A percentile compares a stretch with the other conserved stretches of the same genome.
Conservation (phyloP, 2,797 vertebrate genomes). For the Enteromius mattozi region DNA sequence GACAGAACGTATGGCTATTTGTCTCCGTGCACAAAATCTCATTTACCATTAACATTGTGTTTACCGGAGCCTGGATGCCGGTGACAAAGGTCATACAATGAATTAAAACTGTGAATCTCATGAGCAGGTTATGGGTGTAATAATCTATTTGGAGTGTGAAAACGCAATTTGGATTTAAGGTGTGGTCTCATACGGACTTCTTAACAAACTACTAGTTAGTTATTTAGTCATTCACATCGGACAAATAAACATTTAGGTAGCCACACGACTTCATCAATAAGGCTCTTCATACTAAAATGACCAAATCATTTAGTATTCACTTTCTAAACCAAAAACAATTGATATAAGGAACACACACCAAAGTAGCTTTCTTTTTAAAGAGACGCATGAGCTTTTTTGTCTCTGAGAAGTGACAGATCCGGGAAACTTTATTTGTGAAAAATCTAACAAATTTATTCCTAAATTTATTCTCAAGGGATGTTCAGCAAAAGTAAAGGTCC, state of each 20-base stretch:
- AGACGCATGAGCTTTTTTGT: neutral
- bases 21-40: neutral
- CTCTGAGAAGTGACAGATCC: neutral
- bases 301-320: neutral
- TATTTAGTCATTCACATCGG: neutral
- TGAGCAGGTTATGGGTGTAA: neutral
- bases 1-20: conserved; percentile 4
- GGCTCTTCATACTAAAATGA: neutral
- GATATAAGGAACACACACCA: neutral
- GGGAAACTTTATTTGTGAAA: neutral
- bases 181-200: neutral
- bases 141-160: neutral
- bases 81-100: conserved; percentile 31
- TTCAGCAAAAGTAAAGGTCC: neutral
- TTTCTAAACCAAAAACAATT: neutral
- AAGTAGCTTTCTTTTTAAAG: neutral
- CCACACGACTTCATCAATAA: neutral
- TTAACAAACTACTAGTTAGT: neutral
- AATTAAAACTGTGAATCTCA: conserved; percentile 19
- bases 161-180: neutral
- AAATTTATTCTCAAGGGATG: neutral
- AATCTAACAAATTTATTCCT: neutral
- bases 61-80: neutral
- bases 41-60: conserved; percentile 17
- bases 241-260: neutral